Percentiles rank a stretch among this genome's conserved stretches.
These are phyloP conservation scores for Dendroctonus ponderosae DNA, from an alignment of 1,140 invertebrate genomes.

Conservation along the genomic window DNA sequence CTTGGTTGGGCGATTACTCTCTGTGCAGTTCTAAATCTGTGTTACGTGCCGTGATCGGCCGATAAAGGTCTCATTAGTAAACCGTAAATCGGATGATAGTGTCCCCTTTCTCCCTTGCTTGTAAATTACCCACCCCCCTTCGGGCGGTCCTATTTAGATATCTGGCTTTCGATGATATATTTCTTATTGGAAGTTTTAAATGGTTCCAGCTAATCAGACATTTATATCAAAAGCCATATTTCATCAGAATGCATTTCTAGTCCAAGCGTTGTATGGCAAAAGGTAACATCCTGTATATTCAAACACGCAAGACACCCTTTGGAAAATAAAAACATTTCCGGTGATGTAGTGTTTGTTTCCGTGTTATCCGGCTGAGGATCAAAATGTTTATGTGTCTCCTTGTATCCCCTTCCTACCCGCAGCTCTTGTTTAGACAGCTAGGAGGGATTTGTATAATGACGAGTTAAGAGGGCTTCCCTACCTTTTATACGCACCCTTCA, in stretches of 20 bases:
- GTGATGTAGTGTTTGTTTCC: conserved; percentile 24
- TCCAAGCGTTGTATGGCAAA: conserved; percentile 1
- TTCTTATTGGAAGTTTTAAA: conserved; percentile 5
- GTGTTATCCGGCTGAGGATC: conserved; percentile 24
- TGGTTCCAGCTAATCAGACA: no score
- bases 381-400: conserved; percentile 21
- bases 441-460: conserved; percentile 12
- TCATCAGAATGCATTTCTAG: no score
- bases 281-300: conserved; percentile 4
- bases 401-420: conserved; percentile 22
- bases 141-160: conserved; percentile 15
- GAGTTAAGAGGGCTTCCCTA: conserved; percentile 13
- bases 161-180: conserved; percentile 9
- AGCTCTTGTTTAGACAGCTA: conserved; percentile 21
- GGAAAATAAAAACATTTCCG: conserved; percentile 19
- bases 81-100: conserved; percentile 49
- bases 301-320: conserved; percentile 1
- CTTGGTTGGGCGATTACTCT: conserved; percentile 41
- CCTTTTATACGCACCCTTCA: conserved; percentile 2
- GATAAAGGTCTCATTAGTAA: conserved; percentile 51
- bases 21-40: conserved; percentile 49
- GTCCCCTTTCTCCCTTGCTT: conserved; percentile 38
- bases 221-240: no score
- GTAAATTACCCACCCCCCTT: conserved; percentile 40
- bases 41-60: conserved; percentile 48